phyloP scores from a whole-genome alignment of 2,888 invertebrate genomes.

The Cremastinae sp. region DNA sequence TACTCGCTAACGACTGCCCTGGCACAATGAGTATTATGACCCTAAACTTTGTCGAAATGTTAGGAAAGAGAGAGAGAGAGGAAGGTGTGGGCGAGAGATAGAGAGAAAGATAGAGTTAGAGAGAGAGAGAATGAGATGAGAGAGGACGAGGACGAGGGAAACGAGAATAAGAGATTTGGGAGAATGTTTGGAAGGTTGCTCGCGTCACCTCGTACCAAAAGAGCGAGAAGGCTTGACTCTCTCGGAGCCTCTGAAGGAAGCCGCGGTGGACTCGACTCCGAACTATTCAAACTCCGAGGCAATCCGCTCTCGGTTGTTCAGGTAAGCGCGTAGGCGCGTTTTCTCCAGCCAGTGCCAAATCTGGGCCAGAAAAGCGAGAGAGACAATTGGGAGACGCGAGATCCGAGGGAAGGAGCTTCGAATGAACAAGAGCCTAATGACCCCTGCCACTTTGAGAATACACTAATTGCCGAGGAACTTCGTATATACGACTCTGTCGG shows the following conservation, averaged over 20 bases:
- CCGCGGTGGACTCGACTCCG: constrained; percentile 8
- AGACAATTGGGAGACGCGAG: constrained; percentile 47
- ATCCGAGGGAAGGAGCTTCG: constrained; percentile 18
- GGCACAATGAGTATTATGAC: constrained; percentile 68
- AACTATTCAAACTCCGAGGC: constrained; percentile 57
- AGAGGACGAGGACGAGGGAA: constrained; percentile 19
- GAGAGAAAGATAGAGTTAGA: constrained; percentile 20
- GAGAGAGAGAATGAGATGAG: constrained; percentile 30
- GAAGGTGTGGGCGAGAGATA: no score
- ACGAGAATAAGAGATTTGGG: not conserved
- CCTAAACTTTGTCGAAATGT: constrained; percentile 63
- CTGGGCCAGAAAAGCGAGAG: constrained; percentile 57
- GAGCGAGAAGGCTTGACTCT: constrained; percentile 46
- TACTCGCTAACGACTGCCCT: constrained; percentile 62
- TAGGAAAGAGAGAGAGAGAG: constrained; percentile 36
- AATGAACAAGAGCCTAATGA: constrained; percentile 69
- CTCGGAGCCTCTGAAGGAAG: constrained; percentile 38
- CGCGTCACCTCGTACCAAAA: constrained; percentile 46
- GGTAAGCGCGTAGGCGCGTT: constrained; percentile 29
- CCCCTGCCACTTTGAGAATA: constrained; percentile 75
- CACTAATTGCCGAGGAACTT: constrained; percentile 75
- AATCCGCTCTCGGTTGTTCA: constrained; percentile 3
- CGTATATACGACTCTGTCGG: constrained; percentile 14
- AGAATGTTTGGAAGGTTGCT: constrained; percentile 40
- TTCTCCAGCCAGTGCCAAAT: constrained; percentile 41